Evolutionary conservation across 1,140 invertebrate genomes (phyloP), one percentile per base, ranked within the genome.

Genomic region (Archivesica marissinica): DNA sequence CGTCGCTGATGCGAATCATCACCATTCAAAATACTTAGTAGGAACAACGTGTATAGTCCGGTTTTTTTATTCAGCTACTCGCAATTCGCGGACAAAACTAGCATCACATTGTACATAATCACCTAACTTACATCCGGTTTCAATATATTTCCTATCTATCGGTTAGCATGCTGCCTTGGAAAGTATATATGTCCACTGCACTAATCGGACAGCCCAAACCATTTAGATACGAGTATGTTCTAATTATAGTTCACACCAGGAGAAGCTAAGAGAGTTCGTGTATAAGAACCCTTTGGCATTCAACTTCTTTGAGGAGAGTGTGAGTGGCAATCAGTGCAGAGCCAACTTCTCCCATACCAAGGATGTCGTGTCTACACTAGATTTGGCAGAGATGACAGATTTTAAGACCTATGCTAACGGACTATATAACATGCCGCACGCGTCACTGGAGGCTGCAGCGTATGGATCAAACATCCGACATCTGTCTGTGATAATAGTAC

Each of bases 401-500:
- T 92, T 88, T 76, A 87, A 88, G 20, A 64, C 86, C 7, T 59
- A 78, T 39, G 64, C 75, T 11, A 88, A 89, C 64, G 90, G 90
- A n/a, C 84, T 88, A 35, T 92, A 92, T 61, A 74, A 87, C 52
- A 56, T 92, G 17, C 89, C 90, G 30, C 89, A 88, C 17, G 61
- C 81, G 30, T 76, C 64, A 30, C 23, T 59, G 9, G 38, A 66
- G 33, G 76, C 50, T 23, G 66, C 74, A 28, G 80, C 80, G 20
- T 83, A 83, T 47, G 38, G 80, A 20, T 13, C 44, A 66, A 44
- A 64, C 23, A 25, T 83, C 20, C 84, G 96, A 82, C 96, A 97
- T 88, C 94, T 99, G 0, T 97, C 97, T 94, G 97, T 99, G 0
- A 98, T 99, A 93, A 97, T 99, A 20, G 96, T 99, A 15, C 98